phyloP scores from a whole-genome alignment of 2,888 invertebrate species.

The Oscheius sp. region DNA sequence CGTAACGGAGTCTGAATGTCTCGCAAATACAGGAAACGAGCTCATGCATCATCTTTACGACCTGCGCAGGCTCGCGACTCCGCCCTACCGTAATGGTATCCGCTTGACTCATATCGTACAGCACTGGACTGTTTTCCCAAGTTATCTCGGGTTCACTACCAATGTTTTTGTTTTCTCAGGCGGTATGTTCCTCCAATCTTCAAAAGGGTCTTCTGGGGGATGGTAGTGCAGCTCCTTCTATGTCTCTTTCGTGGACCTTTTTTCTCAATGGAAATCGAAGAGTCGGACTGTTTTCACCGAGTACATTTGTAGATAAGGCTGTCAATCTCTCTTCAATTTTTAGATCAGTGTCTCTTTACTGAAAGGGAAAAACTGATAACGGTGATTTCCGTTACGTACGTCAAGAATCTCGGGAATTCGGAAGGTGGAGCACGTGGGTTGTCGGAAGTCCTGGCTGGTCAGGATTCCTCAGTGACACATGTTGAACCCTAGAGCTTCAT shows the following conservation, averaged over 20 bases:
- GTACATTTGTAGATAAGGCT: too few relatives aligned
- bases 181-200: neutral
- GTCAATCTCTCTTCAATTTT: neutral
- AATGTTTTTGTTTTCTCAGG: constrained; percentile 1
- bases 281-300: too few relatives aligned
- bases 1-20: constrained; percentile 24
- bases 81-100: constrained; percentile 28
- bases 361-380: neutral
- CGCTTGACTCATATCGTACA: neutral
- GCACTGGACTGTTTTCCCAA: neutral
- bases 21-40: constrained; percentile 38
- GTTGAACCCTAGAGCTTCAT: too few relatives aligned
- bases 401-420: too few relatives aligned
- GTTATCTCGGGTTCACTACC: neutral
- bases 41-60: constrained; percentile 38
- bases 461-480: too few relatives aligned
- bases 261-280: too few relatives aligned
- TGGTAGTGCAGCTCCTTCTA: too few relatives aligned
- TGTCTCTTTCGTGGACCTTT: too few relatives aligned
- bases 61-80: constrained; percentile 7
- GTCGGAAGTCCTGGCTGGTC: too few relatives aligned
- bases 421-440: too few relatives aligned
- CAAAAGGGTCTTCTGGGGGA: too few relatives aligned
- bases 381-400: too few relatives aligned
- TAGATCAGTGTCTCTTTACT: neutral